Percentiles rank a stretch among this genome's conserved stretches.
Evolutionary conservation across 2,797 vertebrate species (phyloP).

Genomic region (Pristis pectinata): DNA sequence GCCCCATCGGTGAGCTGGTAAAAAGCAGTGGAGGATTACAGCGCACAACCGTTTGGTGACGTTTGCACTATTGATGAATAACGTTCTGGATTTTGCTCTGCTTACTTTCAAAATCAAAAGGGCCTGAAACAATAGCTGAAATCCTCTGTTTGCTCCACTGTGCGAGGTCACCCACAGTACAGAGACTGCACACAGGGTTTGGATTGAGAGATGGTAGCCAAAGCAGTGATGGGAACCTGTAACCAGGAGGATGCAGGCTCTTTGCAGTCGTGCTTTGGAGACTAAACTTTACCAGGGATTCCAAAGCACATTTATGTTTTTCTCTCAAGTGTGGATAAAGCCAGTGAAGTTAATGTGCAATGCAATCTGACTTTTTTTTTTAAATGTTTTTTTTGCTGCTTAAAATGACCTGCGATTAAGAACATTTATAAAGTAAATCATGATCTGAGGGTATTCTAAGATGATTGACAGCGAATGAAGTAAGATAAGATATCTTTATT

Average conservation of each 20-base stretch:
- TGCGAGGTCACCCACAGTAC: background rate
- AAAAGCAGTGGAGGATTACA: background rate
- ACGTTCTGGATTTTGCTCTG: constrained; percentile 23
- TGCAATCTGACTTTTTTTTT: background rate
- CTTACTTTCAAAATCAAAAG: constrained; percentile 19
- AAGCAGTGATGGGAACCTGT: background rate
- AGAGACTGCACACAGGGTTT: background rate
- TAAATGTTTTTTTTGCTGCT: background rate
- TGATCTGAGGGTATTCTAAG: too few species aligned
- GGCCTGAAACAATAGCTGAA: background rate
- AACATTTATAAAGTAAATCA: too few species aligned
- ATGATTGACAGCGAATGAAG: too few species aligned
- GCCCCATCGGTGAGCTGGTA: background rate
- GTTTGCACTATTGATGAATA: constrained; percentile 25
- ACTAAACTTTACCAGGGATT: background rate
- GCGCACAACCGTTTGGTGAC: background rate
- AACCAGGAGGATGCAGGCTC: background rate
- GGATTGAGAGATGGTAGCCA: background rate
- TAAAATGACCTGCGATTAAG: too few species aligned
- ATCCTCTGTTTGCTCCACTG: constrained; percentile 9
- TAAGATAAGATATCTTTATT: too few species aligned
- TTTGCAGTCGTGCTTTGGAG: background rate
- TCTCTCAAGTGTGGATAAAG: background rate
- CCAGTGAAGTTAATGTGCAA: background rate
- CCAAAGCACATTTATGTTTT: background rate